Evolutionary conservation across 2,797 vertebrate genomes (phyloP).

Genomic region (Onychomys leucogaster): DNA sequence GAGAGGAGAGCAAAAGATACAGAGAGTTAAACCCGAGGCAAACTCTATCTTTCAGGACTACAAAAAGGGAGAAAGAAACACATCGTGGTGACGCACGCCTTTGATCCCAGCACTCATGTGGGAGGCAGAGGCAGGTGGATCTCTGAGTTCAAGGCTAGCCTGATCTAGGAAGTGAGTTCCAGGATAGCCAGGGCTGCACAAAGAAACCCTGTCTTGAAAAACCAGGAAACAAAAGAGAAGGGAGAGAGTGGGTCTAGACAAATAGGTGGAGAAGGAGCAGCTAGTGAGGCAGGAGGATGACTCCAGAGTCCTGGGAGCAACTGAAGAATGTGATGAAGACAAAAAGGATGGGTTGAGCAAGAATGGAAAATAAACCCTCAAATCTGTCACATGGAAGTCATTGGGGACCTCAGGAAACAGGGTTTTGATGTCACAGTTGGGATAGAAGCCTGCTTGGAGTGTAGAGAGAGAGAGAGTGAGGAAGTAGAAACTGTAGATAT

Average conservation of each 20-base stretch:
- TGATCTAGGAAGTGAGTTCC: not conserved
- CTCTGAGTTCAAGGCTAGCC: not conserved
- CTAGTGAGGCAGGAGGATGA: not conserved
- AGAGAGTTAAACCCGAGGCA: not conserved
- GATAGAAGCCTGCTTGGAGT: not conserved
- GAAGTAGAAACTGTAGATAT: slow-evolving; percentile 4
- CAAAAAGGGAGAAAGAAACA: not conserved
- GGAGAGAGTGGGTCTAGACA: not conserved
- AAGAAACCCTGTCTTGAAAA: not conserved
- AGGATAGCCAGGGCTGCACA: not conserved
- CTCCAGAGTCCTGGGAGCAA: not conserved
- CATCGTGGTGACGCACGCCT: fast-evolving
- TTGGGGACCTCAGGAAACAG: slow-evolving; percentile 18
- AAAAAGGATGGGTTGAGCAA: not conserved
- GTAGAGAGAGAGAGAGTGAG: slow-evolving; percentile 20
- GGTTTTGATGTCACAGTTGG: not conserved
- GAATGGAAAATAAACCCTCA: not conserved
- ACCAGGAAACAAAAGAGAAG: not conserved
- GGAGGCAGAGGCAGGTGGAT: not conserved
- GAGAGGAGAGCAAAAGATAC: not conserved
- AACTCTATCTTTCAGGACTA: not conserved
- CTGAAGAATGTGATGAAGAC: not conserved
- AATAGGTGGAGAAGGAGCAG: slow-evolving; percentile 31
- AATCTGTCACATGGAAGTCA: slow-evolving; percentile 14
- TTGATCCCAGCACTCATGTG: not conserved